Evolutionary conservation across 2,113 vertebrate genomes (phyloP).

Genomic region (Eptesicus fuscus): DNA sequence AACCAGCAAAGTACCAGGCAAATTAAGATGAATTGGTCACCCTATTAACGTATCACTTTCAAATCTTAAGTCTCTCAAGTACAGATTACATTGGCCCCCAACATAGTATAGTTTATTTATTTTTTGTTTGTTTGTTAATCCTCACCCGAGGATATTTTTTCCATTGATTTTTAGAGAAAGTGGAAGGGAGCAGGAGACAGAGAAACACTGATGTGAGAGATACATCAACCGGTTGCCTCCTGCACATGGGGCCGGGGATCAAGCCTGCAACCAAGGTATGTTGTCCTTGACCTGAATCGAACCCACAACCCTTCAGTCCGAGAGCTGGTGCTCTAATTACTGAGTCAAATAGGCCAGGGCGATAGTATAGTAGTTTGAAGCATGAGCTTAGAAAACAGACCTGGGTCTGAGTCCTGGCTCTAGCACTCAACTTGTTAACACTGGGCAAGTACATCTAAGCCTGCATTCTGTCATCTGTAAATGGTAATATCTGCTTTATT

Average conservation of each 20-base stretch:
- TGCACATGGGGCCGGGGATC: too few species aligned
- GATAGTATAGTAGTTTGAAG: not conserved
- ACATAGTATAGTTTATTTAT: not conserved
- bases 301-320: too few species aligned
- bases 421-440: not conserved
- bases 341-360: too few species aligned
- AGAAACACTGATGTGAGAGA: too few species aligned
- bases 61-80: constrained; percentile 12
- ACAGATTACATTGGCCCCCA: not conserved
- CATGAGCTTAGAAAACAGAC: not conserved
- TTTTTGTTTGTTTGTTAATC: too few species aligned
- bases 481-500: not conserved
- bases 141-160: too few species aligned
- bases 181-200: too few species aligned
- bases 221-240: too few species aligned
- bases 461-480: not conserved
- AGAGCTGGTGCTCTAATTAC: too few species aligned
- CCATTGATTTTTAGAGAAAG: too few species aligned
- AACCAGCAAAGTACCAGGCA: not conserved
- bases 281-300: too few species aligned
- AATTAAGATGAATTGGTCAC: not conserved
- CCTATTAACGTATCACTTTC: not conserved
- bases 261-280: too few species aligned
- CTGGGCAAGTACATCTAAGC: not conserved
- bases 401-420: not conserved